Conservation (phyloP, 2,797 vertebrate species). For the Paedocypris micromegethes region DNA sequence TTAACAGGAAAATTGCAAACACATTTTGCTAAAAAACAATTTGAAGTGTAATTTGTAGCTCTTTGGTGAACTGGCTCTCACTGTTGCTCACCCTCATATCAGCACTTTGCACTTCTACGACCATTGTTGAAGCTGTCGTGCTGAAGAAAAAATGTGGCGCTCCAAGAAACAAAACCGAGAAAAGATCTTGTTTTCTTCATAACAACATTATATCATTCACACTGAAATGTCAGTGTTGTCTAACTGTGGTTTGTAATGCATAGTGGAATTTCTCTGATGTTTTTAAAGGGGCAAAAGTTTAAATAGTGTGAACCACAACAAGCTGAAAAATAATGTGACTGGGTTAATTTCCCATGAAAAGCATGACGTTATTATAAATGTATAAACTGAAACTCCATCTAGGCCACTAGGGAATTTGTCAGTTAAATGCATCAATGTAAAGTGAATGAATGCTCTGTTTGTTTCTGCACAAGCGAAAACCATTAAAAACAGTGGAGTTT, state of each 20-base stretch:
- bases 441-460: too few species aligned
- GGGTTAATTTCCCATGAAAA: background rate
- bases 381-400: too few species aligned
- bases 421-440: too few species aligned
- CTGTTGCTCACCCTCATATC: conserved; percentile 45
- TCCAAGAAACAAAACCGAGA: conserved; percentile 9
- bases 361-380: background rate
- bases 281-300: conserved; percentile 16
- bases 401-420: too few species aligned
- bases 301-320: conserved; percentile 15
- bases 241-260: conserved; percentile 12
- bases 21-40: background rate
- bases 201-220: conserved; percentile 16
- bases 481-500: too few species aligned
- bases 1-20: too few species aligned
- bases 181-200: too few species aligned
- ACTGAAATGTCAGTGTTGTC: conserved; percentile 25
- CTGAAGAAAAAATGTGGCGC: conserved; percentile 30
- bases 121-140: conserved; percentile 35
- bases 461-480: too few species aligned
- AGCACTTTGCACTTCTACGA: conserved; percentile 29
- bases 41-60: conserved; percentile 37
- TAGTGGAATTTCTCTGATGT: conserved; percentile 7
- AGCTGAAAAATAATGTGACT: conserved; percentile 17
- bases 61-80: conserved; percentile 32